Evolutionary conservation across 2,888 invertebrate genomes (phyloP).

Genomic region (Philhelius pedissequus): DNA sequence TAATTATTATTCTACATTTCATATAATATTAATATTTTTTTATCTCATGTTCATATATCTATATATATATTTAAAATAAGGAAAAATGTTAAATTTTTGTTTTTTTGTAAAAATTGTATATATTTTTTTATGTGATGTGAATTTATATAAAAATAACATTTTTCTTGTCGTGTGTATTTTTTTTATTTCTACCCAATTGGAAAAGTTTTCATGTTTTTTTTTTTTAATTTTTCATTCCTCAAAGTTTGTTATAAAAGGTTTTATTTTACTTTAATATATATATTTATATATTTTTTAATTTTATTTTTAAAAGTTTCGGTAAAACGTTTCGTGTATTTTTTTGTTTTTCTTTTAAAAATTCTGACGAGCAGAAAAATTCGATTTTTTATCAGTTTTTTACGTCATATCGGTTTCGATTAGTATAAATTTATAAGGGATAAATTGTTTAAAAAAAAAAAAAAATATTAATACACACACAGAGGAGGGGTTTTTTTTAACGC

Average conservation of each 20-base stretch:
- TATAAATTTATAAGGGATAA: slow-evolving; percentile 1
- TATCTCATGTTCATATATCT: slow-evolving; percentile 46
- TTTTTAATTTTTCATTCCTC: slow-evolving; percentile 23
- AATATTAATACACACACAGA: no score
- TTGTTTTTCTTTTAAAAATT: slow-evolving; percentile 51
- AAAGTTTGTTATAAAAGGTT: slow-evolving; percentile 55
- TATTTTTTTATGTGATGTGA: slow-evolving; percentile 68
- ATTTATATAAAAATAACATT: slow-evolving; percentile 68
- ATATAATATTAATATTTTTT: slow-evolving; percentile 47
- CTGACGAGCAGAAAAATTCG: slow-evolving; percentile 66
- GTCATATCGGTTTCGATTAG: slow-evolving; percentile 63
- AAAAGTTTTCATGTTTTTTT: slow-evolving; percentile 40
- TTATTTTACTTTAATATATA: slow-evolving; percentile 17
- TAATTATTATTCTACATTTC: slow-evolving; percentile 51
- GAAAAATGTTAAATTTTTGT: slow-evolving; percentile 63
- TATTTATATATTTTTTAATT: slow-evolving; percentile 30
- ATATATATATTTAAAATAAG: slow-evolving; percentile 50
- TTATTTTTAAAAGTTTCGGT: slow-evolving; percentile 44
- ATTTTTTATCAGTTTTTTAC: slow-evolving; percentile 65
- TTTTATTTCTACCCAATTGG: slow-evolving; percentile 48
- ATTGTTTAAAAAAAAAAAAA: background rate
- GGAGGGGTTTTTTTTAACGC: background rate
- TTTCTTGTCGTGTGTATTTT: slow-evolving; percentile 66
- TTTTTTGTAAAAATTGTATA: slow-evolving; percentile 69
- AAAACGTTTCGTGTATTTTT: slow-evolving; percentile 53